Evolutionary conservation across 2,113 vertebrate genomes (phyloP).

Genomic region (Sisor rabdophorus): DNA sequence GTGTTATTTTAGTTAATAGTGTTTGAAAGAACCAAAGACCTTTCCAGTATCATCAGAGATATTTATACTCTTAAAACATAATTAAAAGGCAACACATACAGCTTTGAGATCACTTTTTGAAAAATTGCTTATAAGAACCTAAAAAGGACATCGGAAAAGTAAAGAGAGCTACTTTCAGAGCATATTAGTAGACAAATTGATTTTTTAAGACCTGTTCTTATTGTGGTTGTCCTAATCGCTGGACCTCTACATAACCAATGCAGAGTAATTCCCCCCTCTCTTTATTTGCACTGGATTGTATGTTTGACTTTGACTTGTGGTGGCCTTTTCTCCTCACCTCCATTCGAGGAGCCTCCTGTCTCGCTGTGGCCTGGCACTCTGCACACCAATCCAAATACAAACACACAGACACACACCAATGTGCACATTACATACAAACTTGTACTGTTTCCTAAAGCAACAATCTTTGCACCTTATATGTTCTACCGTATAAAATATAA

Average conservation of each 20-base stretch:
- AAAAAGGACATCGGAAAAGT: neutral
- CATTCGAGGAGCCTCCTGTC: constrained; percentile 60
- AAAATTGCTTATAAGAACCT: neutral
- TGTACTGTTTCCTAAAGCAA: constrained; percentile 48
- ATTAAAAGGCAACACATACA: constrained; percentile 4
- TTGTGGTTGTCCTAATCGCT: constrained; percentile 51
- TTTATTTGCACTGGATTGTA: constrained; percentile 63
- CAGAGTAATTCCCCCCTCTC: constrained; percentile 59
- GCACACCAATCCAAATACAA: constrained; percentile 56
- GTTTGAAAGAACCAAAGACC: constrained; percentile 20
- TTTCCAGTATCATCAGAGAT: constrained; percentile 33
- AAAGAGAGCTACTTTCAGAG: constrained; percentile 13
- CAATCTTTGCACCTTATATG: neutral
- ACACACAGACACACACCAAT: constrained; percentile 45
- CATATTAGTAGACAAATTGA: neutral
- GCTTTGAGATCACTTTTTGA: neutral
- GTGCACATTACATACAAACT: constrained; percentile 29
- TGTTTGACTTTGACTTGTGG: constrained; percentile 71
- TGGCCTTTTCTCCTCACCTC: constrained; percentile 52
- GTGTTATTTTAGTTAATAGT: constrained; percentile 38
- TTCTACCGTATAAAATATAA: too few relatives aligned
- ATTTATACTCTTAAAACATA: constrained; percentile 14
- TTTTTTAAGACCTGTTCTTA: constrained; percentile 7
- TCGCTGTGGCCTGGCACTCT: constrained; percentile 62
- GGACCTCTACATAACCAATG: constrained; percentile 54